Evolutionary conservation across 2,888 invertebrate genomes (phyloP).

Genomic region (Oscheius onirici): DNA sequence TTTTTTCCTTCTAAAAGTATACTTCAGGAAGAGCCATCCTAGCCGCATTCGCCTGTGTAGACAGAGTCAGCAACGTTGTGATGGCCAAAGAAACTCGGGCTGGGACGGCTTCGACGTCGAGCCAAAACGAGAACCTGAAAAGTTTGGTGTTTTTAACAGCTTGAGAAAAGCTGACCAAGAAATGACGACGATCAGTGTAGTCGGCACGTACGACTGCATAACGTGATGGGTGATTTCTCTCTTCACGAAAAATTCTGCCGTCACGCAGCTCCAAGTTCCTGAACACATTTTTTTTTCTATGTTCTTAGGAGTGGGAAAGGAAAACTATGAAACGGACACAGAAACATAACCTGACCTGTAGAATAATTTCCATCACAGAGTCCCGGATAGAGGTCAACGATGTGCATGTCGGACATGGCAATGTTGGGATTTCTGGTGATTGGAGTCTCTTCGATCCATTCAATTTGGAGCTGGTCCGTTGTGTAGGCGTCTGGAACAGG

Average conservation of each 20-base stretch:
- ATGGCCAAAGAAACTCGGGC: slow-evolving; percentile 73
- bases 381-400: slow-evolving; percentile 64
- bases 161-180: slow-evolving; percentile 53
- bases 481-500: slow-evolving; percentile 69
- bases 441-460: slow-evolving; percentile 63
- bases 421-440: slow-evolving; percentile 70
- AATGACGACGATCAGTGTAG: slow-evolving; percentile 73
- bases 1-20: background rate
- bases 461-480: slow-evolving; percentile 65
- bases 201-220: slow-evolving; percentile 76
- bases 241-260: slow-evolving; percentile 75
- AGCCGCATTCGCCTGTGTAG: slow-evolving; percentile 69
- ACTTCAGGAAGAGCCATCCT: slow-evolving; percentile 70
- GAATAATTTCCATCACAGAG: slow-evolving; percentile 69
- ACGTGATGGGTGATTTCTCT: slow-evolving; percentile 76
- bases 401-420: slow-evolving; percentile 71
- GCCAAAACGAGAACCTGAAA: slow-evolving; percentile 77
- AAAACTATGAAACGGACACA: background rate
- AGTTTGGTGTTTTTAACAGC: too few species aligned
- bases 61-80: slow-evolving; percentile 69
- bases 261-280: slow-evolving; percentile 75
- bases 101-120: slow-evolving; percentile 76
- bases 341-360: slow-evolving; percentile 53
- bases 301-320: too few species aligned
- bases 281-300: background rate